Evolutionary conservation across 2,888 invertebrate genomes (phyloP).

Genomic region (Rhagonycha lutea): DNA sequence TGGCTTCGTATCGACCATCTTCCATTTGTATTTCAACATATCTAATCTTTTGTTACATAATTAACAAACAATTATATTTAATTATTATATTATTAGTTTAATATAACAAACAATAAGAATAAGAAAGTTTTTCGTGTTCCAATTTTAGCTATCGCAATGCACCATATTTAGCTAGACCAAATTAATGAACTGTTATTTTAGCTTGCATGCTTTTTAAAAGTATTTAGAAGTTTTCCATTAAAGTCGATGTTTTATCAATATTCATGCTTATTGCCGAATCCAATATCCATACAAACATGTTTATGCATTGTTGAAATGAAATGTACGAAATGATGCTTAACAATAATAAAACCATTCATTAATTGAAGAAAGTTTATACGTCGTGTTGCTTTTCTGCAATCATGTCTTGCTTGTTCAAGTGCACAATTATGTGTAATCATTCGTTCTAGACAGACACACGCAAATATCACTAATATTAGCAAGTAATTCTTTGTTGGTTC

Average conservation of each 20-base stretch:
- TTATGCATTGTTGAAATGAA: background rate
- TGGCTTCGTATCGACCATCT: background rate
- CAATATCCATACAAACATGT: background rate
- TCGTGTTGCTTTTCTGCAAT: background rate
- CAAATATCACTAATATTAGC: background rate
- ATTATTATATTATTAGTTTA: background rate
- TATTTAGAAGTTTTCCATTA: background rate
- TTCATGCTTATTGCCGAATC: background rate
- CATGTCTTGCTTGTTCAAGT: background rate
- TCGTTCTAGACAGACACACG: background rate
- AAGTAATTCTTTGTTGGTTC: slow-evolving; percentile 1
- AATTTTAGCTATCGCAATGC: background rate
- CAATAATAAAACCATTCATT: too few species aligned
- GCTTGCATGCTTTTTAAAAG: background rate
- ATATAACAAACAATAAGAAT: slow-evolving; percentile 1
- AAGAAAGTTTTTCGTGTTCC: background rate
- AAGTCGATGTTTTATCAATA: background rate
- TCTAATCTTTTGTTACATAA: background rate
- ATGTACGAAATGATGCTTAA: too few species aligned
- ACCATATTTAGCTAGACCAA: background rate
- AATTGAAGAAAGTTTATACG: background rate
- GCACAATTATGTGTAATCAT: background rate
- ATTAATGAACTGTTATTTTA: background rate
- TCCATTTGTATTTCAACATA: background rate
- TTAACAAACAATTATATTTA: background rate